Percentiles rank a stretch among this genome's conserved stretches.
Evolutionary conservation across 2,797 vertebrate genomes (phyloP).

Genomic region (Mormyrops boulengeri): DNA sequence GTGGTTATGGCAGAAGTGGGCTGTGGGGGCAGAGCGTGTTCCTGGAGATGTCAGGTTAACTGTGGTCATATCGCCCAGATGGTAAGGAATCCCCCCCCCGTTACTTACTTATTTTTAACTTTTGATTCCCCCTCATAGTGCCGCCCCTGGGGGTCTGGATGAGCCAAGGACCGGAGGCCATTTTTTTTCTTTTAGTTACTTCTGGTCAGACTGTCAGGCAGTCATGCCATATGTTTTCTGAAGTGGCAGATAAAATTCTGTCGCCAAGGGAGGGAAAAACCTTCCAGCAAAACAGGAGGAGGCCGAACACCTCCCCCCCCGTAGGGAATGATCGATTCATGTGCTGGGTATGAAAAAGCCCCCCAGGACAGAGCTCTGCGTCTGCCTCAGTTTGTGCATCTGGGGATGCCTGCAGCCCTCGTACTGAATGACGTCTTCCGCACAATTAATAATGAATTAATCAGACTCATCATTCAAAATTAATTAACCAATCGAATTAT

Average conservation of each 20-base stretch:
- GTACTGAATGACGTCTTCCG: background rate
- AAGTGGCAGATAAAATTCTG: background rate
- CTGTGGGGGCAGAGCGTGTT: background rate
- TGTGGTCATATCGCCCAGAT: background rate
- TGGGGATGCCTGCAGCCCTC: background rate
- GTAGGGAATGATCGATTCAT: background rate
- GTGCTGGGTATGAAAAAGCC: background rate
- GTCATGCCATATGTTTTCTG: background rate
- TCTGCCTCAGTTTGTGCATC: background rate
- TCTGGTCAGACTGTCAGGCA: background rate
- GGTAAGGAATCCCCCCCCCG: background rate
- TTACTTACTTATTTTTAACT: background rate
- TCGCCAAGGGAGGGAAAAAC: background rate
- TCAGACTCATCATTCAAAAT: background rate
- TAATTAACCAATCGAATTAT: background rate
- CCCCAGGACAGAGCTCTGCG: background rate
- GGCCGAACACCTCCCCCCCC: background rate
- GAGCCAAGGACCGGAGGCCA: background rate
- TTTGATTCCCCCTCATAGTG: background rate
- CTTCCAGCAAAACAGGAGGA: conserved; percentile 9
- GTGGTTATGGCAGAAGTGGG: background rate
- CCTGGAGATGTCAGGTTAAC: background rate
- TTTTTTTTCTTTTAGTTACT: background rate
- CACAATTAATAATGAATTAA: background rate
- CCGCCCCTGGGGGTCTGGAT: background rate